Evolutionary conservation across 2,113 vertebrate species (phyloP).

Genomic region (Phalacrocorax brasilianus): DNA sequence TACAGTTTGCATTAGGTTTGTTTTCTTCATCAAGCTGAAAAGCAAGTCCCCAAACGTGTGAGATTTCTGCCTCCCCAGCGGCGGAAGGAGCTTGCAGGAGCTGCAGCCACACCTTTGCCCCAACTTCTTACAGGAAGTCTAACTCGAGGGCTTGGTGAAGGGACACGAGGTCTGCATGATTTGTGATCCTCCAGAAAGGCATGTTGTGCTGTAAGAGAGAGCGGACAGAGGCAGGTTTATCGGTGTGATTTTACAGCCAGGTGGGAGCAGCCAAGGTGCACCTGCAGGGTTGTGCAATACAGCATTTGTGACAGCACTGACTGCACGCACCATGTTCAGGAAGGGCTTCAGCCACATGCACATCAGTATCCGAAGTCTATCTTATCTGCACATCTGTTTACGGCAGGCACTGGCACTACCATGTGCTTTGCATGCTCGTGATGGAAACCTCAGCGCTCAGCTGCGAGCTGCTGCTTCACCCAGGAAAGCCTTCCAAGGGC

Average conservation of each 20-base stretch:
- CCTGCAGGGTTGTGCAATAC: not conserved
- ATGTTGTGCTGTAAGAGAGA: conserved; percentile 91
- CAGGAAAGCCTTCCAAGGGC: not conserved
- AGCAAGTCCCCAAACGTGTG: conserved; percentile 31
- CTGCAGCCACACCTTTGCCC: not conserved
- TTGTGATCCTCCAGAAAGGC: conserved; percentile 97
- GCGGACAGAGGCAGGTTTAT: not conserved
- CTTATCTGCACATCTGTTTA: not conserved
- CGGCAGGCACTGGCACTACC: not conserved
- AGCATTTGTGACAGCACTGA: not conserved
- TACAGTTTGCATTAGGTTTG: conserved; percentile 57
- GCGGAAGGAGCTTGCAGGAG: conserved; percentile 1
- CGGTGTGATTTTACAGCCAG: not conserved
- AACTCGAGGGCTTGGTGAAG: conserved; percentile 96
- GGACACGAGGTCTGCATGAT: conserved; percentile 92
- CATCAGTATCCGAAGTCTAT: not conserved
- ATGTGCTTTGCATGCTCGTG: not conserved
- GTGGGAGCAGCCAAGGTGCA: not conserved
- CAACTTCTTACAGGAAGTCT: conserved; percentile 88
- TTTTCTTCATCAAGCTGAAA: conserved; percentile 66
- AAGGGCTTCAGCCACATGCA: accelerated
- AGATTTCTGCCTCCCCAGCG: not conserved
- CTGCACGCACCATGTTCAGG: accelerated
- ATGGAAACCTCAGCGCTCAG: not conserved
- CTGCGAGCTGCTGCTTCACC: not conserved